Evolutionary conservation across 2,888 invertebrate genomes (phyloP), one percentile per base, ranked within the genome.

Genomic region (Tiliacea aurago): DNA sequence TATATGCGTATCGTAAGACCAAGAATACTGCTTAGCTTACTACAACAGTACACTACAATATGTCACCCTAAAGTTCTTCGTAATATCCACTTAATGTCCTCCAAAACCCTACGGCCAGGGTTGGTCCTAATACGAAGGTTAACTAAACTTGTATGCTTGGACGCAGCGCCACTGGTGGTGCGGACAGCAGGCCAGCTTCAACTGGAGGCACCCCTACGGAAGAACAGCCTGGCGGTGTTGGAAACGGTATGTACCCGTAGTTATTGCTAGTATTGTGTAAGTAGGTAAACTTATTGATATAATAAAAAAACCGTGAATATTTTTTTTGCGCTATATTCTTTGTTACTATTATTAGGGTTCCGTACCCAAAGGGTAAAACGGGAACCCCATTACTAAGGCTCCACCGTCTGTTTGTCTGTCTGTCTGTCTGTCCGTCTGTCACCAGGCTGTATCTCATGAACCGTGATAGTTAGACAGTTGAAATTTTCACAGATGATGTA

Each of bases 151-250:
- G 58, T 81, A 43, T 80, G 55, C 67, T 85, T 86, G 86, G 84
- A 94, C 45, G 88, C 96, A 99, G 98, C 95, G 98, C 98, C 86
- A 99, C 99, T 85, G 98, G 98, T 84, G 98, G 98, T 78, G 99
- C 99, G 28, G 99, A 99, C 94, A 98, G 98, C 94, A 97, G 98
- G 88, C 98, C 98, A 78, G 98, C 97, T 64, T 98, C 98, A 74
- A 97, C 97, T 68, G 97, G 97, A 62, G 98, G 98, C 81, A 98
- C 98, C 61, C 98, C 98, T 85, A 98, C 98, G 76, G 98, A 98
- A 85, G 98, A 98, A 86, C 98, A 98, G 90, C 98, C 98, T 68
- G 98, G 97, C 84, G 98, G 98, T 88, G 98, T 98, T 91, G 98
- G 98, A 13, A 96, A 96, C 73, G 96, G 96, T 96, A 88, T 33